Percentiles rank a stretch among this genome's conserved stretches.
phyloP scores from a whole-genome alignment of 2,797 vertebrate species.

The Danio choprae region DNA sequence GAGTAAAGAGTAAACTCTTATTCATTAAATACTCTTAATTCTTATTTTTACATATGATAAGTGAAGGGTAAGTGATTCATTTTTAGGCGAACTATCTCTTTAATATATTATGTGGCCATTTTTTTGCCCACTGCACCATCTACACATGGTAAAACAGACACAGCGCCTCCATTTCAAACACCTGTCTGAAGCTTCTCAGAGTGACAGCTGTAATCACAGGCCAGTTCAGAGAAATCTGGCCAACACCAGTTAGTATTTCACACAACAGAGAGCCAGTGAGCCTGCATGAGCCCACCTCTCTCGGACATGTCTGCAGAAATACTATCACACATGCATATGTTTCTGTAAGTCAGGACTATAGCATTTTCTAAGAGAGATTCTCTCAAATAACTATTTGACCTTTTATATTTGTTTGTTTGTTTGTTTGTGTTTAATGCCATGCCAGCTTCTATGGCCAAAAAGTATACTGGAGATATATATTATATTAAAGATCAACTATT shows the following conservation, averaged over 20 bases:
- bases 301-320: not conserved
- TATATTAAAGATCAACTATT: no score
- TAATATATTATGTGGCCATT: not conserved
- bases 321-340: not conserved
- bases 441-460: no score
- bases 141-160: conserved; percentile 38
- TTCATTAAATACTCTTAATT: no score
- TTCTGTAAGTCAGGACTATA: not conserved
- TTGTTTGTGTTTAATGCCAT: no score
- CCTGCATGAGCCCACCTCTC: not conserved
- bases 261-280: not conserved
- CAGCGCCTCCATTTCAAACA: conserved; percentile 48
- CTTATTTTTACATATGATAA: no score
- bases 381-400: not conserved
- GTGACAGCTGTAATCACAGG: conserved; percentile 35
- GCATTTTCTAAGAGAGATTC: not conserved
- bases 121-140: conserved; percentile 20
- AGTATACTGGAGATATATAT: no score
- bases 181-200: conserved; percentile 42
- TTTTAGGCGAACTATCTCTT: no score
- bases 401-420: no score
- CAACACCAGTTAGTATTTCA: conserved; percentile 11
- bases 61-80: no score
- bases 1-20: no score
- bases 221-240: conserved; percentile 12